A percentile compares a stretch with the other conserved stretches of the same genome.
phyloP scores from a whole-genome alignment of 1,140 invertebrate species.

The Penaeus indicus region DNA sequence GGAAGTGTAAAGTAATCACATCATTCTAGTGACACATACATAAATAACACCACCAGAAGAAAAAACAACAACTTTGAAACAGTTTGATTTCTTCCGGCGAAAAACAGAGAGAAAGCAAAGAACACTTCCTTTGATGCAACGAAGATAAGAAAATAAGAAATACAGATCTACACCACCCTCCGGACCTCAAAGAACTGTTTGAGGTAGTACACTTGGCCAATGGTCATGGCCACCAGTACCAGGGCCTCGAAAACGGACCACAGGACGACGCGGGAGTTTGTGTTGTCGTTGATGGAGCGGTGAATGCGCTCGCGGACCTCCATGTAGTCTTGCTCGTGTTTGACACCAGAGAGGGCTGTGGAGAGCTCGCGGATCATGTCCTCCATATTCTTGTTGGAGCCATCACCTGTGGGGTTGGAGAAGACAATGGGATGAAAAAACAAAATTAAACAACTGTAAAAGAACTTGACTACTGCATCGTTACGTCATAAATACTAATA shows the following conservation, averaged over 20 bases:
- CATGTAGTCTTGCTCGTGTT: conserved; percentile 99
- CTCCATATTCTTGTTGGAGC: conserved; percentile 84
- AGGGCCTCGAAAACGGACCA: conserved; percentile 99
- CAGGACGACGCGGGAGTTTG: conserved; percentile 96
- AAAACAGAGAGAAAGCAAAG: no score
- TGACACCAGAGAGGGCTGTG: conserved; percentile 89
- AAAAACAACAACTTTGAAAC: no score
- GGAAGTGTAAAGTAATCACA: no score
- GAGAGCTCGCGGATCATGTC: conserved; percentile 97
- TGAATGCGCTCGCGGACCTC: conserved; percentile 94
- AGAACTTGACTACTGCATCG: no score
- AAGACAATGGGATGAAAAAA: not conserved
- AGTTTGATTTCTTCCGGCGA: no score
- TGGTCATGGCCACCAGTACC: conserved; percentile 93
- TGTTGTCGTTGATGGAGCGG: conserved; percentile 96
- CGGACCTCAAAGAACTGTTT: conserved; percentile 99
- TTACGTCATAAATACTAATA: no score
- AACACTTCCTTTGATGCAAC: no score
- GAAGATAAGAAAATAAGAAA: not conserved
- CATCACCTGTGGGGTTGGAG: not conserved
- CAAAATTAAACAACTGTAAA: not conserved
- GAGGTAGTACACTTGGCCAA: conserved; percentile 97
- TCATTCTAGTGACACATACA: no score
- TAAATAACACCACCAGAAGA: no score
- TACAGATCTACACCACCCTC: conserved; percentile 83